phyloP scores from a whole-genome alignment of 1,140 invertebrate species.

The Nilaparvata lugens region DNA sequence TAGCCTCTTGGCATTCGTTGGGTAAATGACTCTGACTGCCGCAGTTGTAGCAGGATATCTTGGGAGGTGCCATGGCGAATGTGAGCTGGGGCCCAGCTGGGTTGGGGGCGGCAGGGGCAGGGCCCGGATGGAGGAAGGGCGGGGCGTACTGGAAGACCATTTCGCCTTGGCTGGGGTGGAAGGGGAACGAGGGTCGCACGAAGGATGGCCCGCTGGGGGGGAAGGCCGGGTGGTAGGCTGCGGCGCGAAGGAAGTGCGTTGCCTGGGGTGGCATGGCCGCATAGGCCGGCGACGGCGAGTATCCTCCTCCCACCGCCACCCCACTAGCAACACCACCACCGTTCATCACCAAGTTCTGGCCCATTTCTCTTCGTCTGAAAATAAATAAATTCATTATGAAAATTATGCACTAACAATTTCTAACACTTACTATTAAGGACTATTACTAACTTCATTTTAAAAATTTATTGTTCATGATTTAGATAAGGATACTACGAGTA shows the following conservation, averaged over 20 bases:
- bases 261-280: not conserved
- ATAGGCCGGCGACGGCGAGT: constrained; percentile 6
- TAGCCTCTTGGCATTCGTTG: constrained; percentile 71
- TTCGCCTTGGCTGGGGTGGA: constrained; percentile 18
- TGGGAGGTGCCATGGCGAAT: constrained; percentile 37
- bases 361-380: constrained; percentile 16
- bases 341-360: constrained; percentile 7
- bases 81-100: constrained; percentile 38
- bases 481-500: too few relatives aligned
- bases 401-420: too few relatives aligned
- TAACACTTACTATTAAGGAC: not conserved
- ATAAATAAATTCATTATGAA: not conserved
- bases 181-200: constrained; percentile 9
- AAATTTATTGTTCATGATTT: too few relatives aligned
- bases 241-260: constrained; percentile 13
- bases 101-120: constrained; percentile 41
- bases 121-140: constrained; percentile 17
- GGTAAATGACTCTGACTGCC: constrained; percentile 65
- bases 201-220: constrained; percentile 9
- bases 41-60: constrained; percentile 56
- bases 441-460: too few relatives aligned
- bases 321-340: constrained; percentile 8
- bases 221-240: constrained; percentile 8
- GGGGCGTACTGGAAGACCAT: constrained; percentile 20
- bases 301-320: constrained; percentile 1